Conservation (phyloP, 2,888 invertebrate species). For the Subacronicta megacephala region DNA sequence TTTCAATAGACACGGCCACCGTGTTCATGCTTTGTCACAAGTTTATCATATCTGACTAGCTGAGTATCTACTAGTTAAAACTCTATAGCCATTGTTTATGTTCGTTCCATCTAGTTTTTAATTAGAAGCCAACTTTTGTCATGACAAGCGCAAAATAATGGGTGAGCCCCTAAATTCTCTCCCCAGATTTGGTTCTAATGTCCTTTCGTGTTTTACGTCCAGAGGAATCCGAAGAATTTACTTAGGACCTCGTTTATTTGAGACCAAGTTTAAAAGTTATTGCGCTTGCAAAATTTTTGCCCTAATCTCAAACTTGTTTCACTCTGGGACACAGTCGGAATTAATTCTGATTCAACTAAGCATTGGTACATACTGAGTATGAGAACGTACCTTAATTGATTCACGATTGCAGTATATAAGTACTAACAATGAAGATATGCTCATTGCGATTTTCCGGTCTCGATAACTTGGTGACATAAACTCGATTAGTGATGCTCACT, state of each 20-base stretch:
- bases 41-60: slow-evolving; percentile 30
- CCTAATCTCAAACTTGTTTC: slow-evolving; percentile 17
- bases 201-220: slow-evolving; percentile 28
- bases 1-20: slow-evolving; percentile 56
- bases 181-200: slow-evolving; percentile 11
- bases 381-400: too few relatives aligned
- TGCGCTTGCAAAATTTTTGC: slow-evolving; percentile 23
- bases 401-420: too few relatives aligned
- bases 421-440: slow-evolving; percentile 31
- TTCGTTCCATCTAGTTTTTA: slow-evolving; percentile 48
- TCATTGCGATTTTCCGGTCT: slow-evolving; percentile 39
- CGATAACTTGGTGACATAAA: slow-evolving; percentile 37
- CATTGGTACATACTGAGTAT: neutral
- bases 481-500: slow-evolving; percentile 23
- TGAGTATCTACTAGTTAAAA: slow-evolving; percentile 25
- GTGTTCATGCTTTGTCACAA: slow-evolving; percentile 52
- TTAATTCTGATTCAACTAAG: slow-evolving; percentile 17
- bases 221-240: slow-evolving; percentile 29
- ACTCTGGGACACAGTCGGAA: too few relatives aligned
- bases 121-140: slow-evolving; percentile 48
- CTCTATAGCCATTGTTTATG: slow-evolving; percentile 42
- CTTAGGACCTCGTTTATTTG: slow-evolving; percentile 34
- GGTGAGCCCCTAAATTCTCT: slow-evolving; percentile 8
- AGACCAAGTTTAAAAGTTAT: slow-evolving; percentile 40
- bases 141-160: slow-evolving; percentile 30